Conservation (phyloP, 2,888 invertebrate genomes). For the Oeneis ivallda region DNA sequence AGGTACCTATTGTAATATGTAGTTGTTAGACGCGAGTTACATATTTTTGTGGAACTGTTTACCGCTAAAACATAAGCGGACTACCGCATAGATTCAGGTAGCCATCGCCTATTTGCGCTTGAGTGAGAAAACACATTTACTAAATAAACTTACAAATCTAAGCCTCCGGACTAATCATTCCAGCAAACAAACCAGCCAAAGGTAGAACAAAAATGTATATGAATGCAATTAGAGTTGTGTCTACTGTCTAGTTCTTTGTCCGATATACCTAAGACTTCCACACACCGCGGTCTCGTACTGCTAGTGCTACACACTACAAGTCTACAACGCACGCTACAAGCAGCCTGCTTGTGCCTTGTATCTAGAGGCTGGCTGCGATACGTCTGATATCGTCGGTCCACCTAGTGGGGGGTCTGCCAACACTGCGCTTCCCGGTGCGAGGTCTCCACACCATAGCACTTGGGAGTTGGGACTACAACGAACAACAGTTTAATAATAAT, state of each 20-base stretch:
- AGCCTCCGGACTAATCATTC: conserved; percentile 46
- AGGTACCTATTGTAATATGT: neutral
- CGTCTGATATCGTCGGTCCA: no score
- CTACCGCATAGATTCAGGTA: conserved; percentile 47
- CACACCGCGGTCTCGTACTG: no score
- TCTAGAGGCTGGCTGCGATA: no score
- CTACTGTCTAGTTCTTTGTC: conserved; percentile 18
- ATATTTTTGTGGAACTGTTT: conserved; percentile 6
- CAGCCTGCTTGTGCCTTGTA: no score
- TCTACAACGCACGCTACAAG: no score
- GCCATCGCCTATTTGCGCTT: conserved; percentile 48
- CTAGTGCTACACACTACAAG: no score
- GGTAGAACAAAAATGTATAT: conserved; percentile 43
- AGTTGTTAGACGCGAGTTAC: neutral
- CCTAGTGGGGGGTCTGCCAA: no score
- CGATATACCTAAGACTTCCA: conserved; percentile 13
- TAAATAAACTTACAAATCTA: conserved; percentile 51
- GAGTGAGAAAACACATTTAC: conserved; percentile 54
- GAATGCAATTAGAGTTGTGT: conserved; percentile 42
- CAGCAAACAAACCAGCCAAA: conserved; percentile 43
- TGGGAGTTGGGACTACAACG: no score
- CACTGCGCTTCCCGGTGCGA: no score
- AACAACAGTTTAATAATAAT: no score
- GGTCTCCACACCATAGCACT: no score
- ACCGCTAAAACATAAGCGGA: conserved; percentile 26